Conservation (phyloP, 2,888 invertebrate species). For the Arrhopalites spinosus region DNA sequence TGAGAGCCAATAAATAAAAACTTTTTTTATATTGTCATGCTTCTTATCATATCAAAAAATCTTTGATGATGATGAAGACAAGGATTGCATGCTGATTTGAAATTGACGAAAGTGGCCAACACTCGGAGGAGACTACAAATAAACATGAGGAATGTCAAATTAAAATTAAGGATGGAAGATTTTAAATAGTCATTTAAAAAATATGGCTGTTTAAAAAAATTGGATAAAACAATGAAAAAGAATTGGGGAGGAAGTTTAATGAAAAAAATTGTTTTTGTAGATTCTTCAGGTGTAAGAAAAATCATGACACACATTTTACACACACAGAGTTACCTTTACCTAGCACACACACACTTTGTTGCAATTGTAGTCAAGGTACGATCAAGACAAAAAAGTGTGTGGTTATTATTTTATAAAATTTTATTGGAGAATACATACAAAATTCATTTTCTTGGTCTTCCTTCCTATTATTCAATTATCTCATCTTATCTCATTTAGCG, state of each 20-base stretch:
- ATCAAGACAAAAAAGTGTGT: background rate
- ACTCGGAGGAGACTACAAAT: no score
- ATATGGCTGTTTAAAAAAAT: background rate
- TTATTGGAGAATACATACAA: background rate
- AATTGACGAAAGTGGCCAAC: no score
- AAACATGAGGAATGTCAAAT: no score
- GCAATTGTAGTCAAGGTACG: background rate
- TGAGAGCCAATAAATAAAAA: no score
- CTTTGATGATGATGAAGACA: no score
- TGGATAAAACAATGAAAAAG: background rate
- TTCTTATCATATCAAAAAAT: no score
- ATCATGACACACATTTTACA: background rate
- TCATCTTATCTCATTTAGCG: background rate
- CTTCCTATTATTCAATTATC: slow-evolving; percentile 3
- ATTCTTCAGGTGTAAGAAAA: background rate
- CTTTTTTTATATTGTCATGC: no score
- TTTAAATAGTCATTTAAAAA: background rate
- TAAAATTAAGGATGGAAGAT: background rate
- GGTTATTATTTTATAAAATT: background rate
- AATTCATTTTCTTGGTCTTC: background rate
- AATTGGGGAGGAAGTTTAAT: no score
- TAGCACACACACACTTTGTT: background rate
- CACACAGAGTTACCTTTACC: no score
- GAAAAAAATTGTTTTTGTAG: background rate
- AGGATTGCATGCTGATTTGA: no score